phyloP scores from a whole-genome alignment of 1,140 invertebrate species.

The Heliothis virescens region DNA sequence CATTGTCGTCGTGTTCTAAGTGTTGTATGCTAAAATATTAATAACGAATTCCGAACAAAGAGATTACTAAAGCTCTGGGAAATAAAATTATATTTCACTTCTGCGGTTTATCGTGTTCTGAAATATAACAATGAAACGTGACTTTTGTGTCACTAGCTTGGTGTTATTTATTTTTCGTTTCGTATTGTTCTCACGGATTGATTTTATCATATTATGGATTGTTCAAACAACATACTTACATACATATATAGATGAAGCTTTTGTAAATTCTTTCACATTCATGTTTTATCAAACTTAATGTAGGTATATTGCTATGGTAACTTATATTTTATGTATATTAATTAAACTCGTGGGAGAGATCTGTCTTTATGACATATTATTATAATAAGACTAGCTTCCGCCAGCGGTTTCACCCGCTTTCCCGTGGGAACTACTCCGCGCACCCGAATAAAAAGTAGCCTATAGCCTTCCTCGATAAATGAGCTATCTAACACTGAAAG shows the following conservation, averaged over 20 bases:
- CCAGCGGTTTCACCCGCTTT: no score
- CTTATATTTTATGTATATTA: not conserved
- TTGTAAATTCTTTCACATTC: not conserved
- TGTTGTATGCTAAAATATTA: no score
- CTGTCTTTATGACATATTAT: not conserved
- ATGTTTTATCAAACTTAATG: no score
- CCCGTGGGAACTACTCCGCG: no score
- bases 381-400: no score
- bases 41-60: slow-evolving; percentile 3
- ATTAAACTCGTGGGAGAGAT: not conserved
- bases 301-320: no score
- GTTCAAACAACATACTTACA: not conserved
- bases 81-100: slow-evolving; percentile 20
- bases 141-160: slow-evolving; percentile 15
- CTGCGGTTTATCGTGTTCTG: slow-evolving; percentile 19
- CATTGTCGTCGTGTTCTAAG: not conserved
- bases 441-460: no score
- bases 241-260: not conserved
- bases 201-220: not conserved
- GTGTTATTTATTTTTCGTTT: slow-evolving; percentile 28
- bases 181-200: slow-evolving; percentile 12
- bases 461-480: no score
- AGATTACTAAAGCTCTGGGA: slow-evolving; percentile 20
- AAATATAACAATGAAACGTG: slow-evolving; percentile 32
- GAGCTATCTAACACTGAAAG: no score